phyloP scores from a whole-genome alignment of 1,140 invertebrate genomes.

The Aphis gossypii region DNA sequence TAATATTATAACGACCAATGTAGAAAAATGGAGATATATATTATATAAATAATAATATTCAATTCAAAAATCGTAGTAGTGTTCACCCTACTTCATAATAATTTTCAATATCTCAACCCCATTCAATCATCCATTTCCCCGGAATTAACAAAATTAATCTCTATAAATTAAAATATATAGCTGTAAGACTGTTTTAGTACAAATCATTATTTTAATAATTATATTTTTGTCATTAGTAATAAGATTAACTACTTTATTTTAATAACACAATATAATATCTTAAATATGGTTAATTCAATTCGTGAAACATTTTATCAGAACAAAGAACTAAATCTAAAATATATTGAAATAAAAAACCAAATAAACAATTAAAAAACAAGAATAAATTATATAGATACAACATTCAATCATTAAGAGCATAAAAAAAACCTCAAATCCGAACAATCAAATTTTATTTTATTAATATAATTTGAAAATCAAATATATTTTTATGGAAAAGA shows the following conservation, averaged over 20 bases:
- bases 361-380: neutral
- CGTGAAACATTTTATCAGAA: neutral
- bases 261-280: neutral
- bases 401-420: neutral
- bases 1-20: neutral
- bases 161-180: neutral
- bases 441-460: neutral
- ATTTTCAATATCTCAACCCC: neutral
- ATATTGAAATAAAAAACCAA: neutral
- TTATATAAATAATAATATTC: neutral
- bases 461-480: neutral
- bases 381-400: neutral
- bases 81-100: neutral
- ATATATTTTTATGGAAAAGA: neutral
- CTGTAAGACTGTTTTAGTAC: neutral
- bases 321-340: neutral
- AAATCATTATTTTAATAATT: conserved; percentile 20
- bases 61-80: neutral
- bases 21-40: neutral
- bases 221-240: neutral
- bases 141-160: neutral
- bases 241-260: neutral
- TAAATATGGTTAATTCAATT: neutral
- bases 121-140: neutral
- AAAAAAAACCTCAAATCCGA: neutral